phyloP scores from a whole-genome alignment of 2,113 vertebrate species.

The Suncus etruscus region DNA sequence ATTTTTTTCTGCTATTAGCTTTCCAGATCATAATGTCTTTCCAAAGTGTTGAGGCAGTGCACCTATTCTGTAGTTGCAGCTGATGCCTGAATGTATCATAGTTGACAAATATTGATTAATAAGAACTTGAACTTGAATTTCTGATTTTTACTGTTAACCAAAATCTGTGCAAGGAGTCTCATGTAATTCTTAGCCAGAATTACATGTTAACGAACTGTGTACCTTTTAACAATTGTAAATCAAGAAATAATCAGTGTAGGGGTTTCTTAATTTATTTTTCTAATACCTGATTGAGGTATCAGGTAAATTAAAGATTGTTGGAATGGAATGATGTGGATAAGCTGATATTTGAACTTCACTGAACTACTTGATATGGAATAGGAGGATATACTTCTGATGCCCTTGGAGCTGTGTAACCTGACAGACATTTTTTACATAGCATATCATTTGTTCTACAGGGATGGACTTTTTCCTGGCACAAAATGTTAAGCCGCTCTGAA shows the following conservation, averaged over 20 bases:
- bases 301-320: slow-evolving; percentile 64
- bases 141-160: slow-evolving; percentile 73
- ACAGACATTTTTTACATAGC: slow-evolving; percentile 75
- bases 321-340: slow-evolving; percentile 65
- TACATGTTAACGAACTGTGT: slow-evolving; percentile 73
- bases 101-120: slow-evolving; percentile 52
- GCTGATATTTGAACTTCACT: slow-evolving; percentile 57
- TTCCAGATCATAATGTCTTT: slow-evolving; percentile 63
- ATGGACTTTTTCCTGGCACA: slow-evolving; percentile 74
- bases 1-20: slow-evolving; percentile 61
- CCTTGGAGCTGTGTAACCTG: slow-evolving; percentile 63
- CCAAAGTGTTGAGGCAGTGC: slow-evolving; percentile 45
- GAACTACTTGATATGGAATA: slow-evolving; percentile 65
- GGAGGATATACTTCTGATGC: slow-evolving; percentile 64
- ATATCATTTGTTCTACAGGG: slow-evolving; percentile 79
- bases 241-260: slow-evolving; percentile 73
- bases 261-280: slow-evolving; percentile 75
- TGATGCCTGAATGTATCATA: slow-evolving; percentile 64
- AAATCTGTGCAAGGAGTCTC: slow-evolving; percentile 73
- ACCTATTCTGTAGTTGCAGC: slow-evolving; percentile 73
- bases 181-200: slow-evolving; percentile 72
- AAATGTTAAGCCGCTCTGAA: slow-evolving; percentile 74
- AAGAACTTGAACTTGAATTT: slow-evolving; percentile 78
- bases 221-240: slow-evolving; percentile 75
- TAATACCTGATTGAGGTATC: slow-evolving; percentile 32